Percentiles rank a stretch among this genome's conserved stretches.
Evolutionary conservation across 2,888 invertebrate species (phyloP).

Genomic region (Priocnemis perturbator): DNA sequence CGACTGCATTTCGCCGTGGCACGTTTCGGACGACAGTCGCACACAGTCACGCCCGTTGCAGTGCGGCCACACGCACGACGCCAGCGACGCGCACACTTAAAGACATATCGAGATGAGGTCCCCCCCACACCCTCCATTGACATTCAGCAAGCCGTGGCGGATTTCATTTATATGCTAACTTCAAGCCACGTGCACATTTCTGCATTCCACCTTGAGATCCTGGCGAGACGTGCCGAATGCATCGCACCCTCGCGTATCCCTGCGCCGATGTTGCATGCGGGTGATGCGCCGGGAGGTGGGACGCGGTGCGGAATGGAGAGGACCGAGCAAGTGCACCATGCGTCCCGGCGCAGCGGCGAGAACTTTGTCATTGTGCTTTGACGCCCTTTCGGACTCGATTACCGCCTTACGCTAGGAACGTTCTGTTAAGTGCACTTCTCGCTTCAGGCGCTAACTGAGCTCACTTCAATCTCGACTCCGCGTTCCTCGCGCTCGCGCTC

Average conservation of each 20-base stretch:
- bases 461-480: no score
- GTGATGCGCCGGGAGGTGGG: no score
- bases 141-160: conserved; percentile 64
- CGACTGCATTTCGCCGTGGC: conserved; percentile 42
- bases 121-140: conserved; percentile 57
- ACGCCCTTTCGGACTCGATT: no score
- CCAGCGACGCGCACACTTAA: conserved; percentile 18
- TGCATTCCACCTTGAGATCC: conserved; percentile 55
- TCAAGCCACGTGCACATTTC: conserved; percentile 54
- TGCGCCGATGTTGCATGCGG: no score
- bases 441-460: no score
- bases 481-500: no score
- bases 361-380: no score
- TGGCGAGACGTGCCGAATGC: conserved; percentile 49
- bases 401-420: no score
- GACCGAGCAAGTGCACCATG: no score
- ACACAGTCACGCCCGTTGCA: neutral
- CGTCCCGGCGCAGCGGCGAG: no score
- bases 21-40: conserved; percentile 4
- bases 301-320: no score
- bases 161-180: conserved; percentile 72
- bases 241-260: neutral
- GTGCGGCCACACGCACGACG: neutral
- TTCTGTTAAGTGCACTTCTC: no score
- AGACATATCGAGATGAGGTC: conserved; percentile 9